A percentile compares a stretch with the other conserved stretches of the same genome.
Conservation (phyloP, 2,888 invertebrate genomes). For the Rhagium mordax region DNA sequence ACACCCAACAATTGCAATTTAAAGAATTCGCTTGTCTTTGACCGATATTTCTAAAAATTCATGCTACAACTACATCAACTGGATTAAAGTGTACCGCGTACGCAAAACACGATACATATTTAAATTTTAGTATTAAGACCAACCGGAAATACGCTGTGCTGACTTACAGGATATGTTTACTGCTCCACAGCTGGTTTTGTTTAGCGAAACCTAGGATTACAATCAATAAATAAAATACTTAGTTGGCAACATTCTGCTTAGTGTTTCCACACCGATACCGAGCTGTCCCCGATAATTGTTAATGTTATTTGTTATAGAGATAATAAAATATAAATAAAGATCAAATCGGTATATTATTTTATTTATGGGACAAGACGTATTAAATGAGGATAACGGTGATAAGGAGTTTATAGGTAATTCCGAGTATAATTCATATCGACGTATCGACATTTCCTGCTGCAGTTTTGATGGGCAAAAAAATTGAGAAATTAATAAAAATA, state of each 20-base stretch:
- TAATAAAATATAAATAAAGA: not conserved
- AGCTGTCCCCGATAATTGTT: not conserved
- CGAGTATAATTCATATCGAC: no score
- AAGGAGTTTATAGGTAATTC: no score
- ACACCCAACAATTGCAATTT: not conserved
- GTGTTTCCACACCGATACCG: not conserved
- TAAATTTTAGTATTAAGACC: conserved; percentile 22
- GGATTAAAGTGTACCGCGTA: not conserved
- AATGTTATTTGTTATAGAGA: not conserved
- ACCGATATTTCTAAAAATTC: conserved; percentile 2
- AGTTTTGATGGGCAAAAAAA: no score
- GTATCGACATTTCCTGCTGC: no score
- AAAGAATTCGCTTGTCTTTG: not conserved
- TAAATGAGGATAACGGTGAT: no score
- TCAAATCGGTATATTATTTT: no score
- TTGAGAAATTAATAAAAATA: no score
- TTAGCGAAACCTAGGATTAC: conserved; percentile 6
- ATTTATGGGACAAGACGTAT: no score
- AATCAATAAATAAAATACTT: not conserved
- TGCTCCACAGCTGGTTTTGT: conserved; percentile 17
- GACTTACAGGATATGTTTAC: conserved; percentile 21
- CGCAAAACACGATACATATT: not conserved
- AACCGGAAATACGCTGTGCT: conserved; percentile 17
- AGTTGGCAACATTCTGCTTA: not conserved
- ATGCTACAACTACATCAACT: not conserved